These are phyloP conservation scores for Resseliella maxima DNA, from an alignment of 2,888 invertebrate species.

Conservation along the genomic window DNA sequence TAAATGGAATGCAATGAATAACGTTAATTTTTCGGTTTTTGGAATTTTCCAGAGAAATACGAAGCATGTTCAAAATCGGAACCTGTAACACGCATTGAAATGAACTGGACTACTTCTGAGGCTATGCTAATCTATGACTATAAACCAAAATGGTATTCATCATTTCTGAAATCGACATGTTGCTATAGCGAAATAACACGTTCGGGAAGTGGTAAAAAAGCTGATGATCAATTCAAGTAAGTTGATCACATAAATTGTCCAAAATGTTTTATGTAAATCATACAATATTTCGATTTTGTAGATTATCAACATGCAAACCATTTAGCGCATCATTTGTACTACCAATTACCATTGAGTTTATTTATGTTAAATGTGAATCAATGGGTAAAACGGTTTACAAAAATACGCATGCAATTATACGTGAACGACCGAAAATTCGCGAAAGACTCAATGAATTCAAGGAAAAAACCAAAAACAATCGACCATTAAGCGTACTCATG, in stretches of 20 bases:
- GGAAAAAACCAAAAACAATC: constrained; percentile 56
- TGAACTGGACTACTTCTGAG: constrained; percentile 61
- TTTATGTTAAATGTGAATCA: constrained; percentile 69
- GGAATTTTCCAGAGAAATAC: constrained; percentile 66
- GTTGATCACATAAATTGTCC: constrained; percentile 2
- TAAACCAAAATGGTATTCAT: constrained; percentile 61
- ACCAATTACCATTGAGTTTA: constrained; percentile 67
- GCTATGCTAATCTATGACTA: constrained; percentile 64
- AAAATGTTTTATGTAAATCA: no score
- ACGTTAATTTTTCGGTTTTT: background rate
- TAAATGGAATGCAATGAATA: background rate
- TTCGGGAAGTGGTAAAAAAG: constrained; percentile 61
- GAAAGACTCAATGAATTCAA: constrained; percentile 63
- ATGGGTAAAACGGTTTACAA: constrained; percentile 64
- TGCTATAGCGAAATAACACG: constrained; percentile 64
- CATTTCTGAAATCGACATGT: constrained; percentile 62
- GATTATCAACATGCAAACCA: constrained; percentile 68
- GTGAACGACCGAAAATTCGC: constrained; percentile 69
- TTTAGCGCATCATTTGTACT: constrained; percentile 67
- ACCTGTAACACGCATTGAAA: constrained; percentile 64
- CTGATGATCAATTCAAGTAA: constrained; percentile 60
- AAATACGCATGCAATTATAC: constrained; percentile 71
- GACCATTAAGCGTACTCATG: constrained; percentile 76
- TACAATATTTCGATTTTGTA: no score
- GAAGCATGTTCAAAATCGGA: constrained; percentile 68